These are phyloP conservation scores for Camponotus fellah DNA, from an alignment of 2,888 invertebrate genomes.

Conservation along the genomic window DNA sequence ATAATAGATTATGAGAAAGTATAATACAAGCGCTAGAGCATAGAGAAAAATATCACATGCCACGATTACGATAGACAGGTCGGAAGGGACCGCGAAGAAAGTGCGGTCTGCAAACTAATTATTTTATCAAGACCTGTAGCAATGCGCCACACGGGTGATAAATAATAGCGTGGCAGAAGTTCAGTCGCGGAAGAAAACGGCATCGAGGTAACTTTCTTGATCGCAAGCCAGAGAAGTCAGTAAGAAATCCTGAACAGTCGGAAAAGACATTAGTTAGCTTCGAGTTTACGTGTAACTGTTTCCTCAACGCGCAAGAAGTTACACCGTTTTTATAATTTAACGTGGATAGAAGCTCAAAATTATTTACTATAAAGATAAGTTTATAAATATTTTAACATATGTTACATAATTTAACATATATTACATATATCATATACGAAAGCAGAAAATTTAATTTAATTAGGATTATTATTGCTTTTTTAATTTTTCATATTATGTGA, in stretches of 20 bases:
- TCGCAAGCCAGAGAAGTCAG: constrained; percentile 25
- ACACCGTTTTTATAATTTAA: background rate
- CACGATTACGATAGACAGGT: constrained; percentile 4
- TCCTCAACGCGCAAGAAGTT: background rate
- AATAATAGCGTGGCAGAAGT: constrained; percentile 49
- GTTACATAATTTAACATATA: no score
- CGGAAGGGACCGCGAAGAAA: constrained; percentile 34
- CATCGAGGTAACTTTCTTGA: constrained; percentile 31
- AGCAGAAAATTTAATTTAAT: background rate
- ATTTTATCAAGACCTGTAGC: constrained; percentile 19
- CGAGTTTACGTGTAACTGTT: constrained; percentile 20
- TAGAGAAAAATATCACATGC: background rate
- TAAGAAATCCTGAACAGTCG: constrained; percentile 28
- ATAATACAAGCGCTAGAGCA: background rate
- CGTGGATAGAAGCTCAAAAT: background rate
- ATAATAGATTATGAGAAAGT: constrained; percentile 15
- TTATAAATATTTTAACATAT: background rate
- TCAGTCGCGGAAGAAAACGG: constrained; percentile 22
- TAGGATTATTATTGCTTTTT: background rate
- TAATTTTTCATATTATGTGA: no score
- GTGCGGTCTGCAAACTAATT: constrained; percentile 38
- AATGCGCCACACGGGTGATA: constrained; percentile 13
- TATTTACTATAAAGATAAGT: background rate
- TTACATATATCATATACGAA: background rate
- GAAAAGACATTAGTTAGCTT: constrained; percentile 22